Evolutionary conservation across 2,797 vertebrate genomes (phyloP).

Genomic region (Platalea minor): DNA sequence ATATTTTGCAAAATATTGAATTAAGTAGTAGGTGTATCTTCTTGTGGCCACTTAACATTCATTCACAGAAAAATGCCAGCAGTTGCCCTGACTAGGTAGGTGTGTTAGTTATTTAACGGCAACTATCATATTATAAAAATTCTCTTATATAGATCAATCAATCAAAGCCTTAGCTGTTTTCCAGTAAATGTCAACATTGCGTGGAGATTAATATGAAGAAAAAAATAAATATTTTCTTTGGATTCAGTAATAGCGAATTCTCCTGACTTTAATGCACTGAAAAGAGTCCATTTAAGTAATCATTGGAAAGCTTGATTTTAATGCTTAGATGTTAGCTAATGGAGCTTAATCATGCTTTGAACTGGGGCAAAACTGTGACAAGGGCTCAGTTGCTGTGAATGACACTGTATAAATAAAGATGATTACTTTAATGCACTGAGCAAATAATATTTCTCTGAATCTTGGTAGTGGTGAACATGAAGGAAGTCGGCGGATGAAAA

Average conservation of each 20-base stretch:
- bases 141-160: neutral
- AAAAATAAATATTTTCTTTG: constrained; percentile 16
- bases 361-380: constrained; percentile 4
- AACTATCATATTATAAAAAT: neutral
- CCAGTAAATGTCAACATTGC: neutral
- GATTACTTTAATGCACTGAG: neutral
- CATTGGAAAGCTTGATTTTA: constrained; percentile 53
- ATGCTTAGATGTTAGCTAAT: constrained; percentile 56
- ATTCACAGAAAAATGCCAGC: neutral
- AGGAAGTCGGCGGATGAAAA: constrained; percentile 93
- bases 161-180: neutral
- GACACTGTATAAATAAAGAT: constrained; percentile 26
- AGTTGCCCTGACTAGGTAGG: neutral
- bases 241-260: neutral
- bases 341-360: constrained; percentile 58
- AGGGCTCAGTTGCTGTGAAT: constrained; percentile 20
- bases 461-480: constrained; percentile 88
- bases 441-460: constrained; percentile 23
- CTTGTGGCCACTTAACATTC: neutral
- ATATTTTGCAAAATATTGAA: neutral
- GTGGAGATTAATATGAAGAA: neutral
- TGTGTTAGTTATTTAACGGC: neutral
- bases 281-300: constrained; percentile 47
- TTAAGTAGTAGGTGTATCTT: neutral
- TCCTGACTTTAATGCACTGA: constrained; percentile 10